phyloP scores from a whole-genome alignment of 1,140 invertebrate genomes.

The Rhynchophorus ferrugineus region DNA sequence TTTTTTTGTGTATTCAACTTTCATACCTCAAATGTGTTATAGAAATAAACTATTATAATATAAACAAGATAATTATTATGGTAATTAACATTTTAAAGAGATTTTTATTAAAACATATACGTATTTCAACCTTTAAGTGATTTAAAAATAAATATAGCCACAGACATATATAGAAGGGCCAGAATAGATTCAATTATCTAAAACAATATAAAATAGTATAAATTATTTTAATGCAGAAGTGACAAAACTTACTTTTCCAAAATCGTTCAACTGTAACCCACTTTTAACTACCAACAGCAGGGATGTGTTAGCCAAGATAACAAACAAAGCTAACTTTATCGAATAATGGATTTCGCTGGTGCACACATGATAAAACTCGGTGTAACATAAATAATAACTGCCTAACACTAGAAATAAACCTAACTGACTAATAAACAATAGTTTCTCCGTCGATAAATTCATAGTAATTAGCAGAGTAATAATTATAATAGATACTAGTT shows the following conservation, averaged over 20 bases:
- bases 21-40: no score
- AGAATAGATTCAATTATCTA: not conserved
- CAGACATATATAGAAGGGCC: not conserved
- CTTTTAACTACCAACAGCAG: not conserved
- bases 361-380: slow-evolving; percentile 1
- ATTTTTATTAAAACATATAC: no score
- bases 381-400: slow-evolving; percentile 5
- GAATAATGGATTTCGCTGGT: not conserved
- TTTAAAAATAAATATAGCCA: not conserved
- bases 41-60: no score
- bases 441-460: not conserved
- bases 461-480: no score
- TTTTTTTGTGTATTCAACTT: no score
- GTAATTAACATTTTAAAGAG: no score
- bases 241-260: not conserved
- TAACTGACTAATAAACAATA: not conserved
- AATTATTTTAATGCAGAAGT: not conserved
- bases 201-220: not conserved
- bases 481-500: no score
- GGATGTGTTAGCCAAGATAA: not conserved
- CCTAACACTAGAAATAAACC: slow-evolving; percentile 1
- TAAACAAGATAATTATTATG: no score
- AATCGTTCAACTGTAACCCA: not conserved
- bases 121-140: no score
- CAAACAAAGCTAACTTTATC: not conserved